phyloP scores from a whole-genome alignment of 2,113 vertebrate species.

The Dinomys branickii region DNA sequence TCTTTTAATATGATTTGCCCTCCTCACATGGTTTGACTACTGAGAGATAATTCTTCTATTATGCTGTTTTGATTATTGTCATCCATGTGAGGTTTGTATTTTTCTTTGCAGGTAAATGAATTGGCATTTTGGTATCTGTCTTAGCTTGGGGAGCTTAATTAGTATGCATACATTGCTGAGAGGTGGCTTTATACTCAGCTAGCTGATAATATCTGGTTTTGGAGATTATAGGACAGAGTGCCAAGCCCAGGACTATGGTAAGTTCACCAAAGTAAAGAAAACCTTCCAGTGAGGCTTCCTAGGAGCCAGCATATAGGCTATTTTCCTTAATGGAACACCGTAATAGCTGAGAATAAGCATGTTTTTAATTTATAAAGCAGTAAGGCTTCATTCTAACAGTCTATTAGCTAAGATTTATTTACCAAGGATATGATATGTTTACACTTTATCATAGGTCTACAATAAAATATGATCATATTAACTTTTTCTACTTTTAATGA shows the following conservation, averaged over 20 bases:
- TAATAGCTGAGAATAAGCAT: slow-evolving; percentile 9
- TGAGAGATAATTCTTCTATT: slow-evolving; percentile 44
- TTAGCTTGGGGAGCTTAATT: slow-evolving; percentile 55
- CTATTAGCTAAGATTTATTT: slow-evolving; percentile 40
- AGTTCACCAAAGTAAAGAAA: slow-evolving; percentile 54
- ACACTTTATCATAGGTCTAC: neutral
- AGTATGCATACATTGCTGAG: slow-evolving; percentile 30
- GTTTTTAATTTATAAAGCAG: slow-evolving; percentile 59
- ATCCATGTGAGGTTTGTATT: slow-evolving; percentile 46
- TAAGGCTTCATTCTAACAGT: slow-evolving; percentile 36
- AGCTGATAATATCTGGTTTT: slow-evolving; percentile 44
- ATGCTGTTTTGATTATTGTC: slow-evolving; percentile 64
- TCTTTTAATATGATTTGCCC: slow-evolving; percentile 42
- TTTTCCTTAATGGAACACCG: neutral
- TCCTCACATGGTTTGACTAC: slow-evolving; percentile 6
- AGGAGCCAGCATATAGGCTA: neutral
- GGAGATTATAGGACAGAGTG: slow-evolving; percentile 18
- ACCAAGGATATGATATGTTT: slow-evolving; percentile 32
- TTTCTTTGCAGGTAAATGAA: slow-evolving; percentile 63
- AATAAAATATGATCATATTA: slow-evolving; percentile 40
- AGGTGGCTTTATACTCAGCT: slow-evolving; percentile 35
- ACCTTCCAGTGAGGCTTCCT: slow-evolving; percentile 24
- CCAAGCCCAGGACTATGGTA: slow-evolving; percentile 7
- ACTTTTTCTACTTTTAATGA: neutral
- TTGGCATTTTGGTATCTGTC: slow-evolving; percentile 45